These are phyloP conservation scores for Acanthaster planci DNA, from an alignment of 35 echinoderm and acorn worm genomes.

Conservation along the genomic window DNA sequence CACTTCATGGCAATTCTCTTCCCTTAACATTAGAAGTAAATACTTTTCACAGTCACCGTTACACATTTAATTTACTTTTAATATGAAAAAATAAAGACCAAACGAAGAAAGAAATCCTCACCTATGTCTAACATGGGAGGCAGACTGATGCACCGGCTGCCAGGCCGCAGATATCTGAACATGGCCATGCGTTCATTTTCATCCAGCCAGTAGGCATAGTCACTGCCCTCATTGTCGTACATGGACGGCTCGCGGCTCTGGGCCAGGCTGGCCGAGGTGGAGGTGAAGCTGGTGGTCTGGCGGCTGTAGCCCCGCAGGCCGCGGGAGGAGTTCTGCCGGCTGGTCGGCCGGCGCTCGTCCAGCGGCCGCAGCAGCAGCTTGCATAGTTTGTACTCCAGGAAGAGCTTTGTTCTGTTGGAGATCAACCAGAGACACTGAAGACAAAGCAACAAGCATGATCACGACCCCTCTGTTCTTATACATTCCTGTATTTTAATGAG, in stretches of 20 bases:
- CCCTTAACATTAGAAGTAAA: too few species aligned
- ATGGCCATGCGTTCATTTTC: slow-evolving; percentile 69
- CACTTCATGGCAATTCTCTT: too few species aligned
- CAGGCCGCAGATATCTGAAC: slow-evolving; percentile 82
- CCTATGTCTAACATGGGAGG: slow-evolving; percentile 85
- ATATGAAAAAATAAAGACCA: too few species aligned
- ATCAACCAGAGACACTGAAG: background rate
- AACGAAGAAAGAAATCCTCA: slow-evolving; percentile 20
- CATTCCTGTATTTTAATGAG: too few species aligned
- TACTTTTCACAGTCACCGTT: too few species aligned
- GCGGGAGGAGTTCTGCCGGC: slow-evolving; percentile 61
- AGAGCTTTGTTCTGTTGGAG: slow-evolving; percentile 81
- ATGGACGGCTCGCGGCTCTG: slow-evolving; percentile 66
- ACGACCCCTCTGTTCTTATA: too few species aligned
- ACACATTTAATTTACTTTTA: too few species aligned
- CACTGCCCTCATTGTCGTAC: slow-evolving; percentile 73
- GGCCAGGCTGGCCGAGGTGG: slow-evolving; percentile 75
- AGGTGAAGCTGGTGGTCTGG: slow-evolving; percentile 83
- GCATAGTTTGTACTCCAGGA: slow-evolving; percentile 89
- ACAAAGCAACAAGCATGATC: too few species aligned
- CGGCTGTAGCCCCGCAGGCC: slow-evolving; percentile 83
- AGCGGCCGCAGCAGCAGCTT: slow-evolving; percentile 79
- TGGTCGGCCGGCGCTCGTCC: slow-evolving; percentile 68
- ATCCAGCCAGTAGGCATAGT: slow-evolving; percentile 54
- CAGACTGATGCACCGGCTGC: slow-evolving; percentile 86